Conservation (phyloP, 2,888 invertebrate species). For the Phalangium opilio region DNA sequence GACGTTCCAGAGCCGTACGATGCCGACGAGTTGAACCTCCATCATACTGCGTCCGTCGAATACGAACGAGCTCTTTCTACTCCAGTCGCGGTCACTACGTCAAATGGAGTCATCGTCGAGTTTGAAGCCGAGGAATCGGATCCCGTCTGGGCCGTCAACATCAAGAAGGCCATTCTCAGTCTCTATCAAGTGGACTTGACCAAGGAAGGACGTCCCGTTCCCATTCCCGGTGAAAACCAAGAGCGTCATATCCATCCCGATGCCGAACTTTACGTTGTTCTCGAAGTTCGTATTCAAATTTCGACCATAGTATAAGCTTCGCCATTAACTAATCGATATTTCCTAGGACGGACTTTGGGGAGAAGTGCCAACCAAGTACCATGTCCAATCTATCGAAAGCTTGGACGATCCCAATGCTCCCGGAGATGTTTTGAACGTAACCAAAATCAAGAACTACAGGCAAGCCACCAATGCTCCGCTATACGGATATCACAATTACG, state of each 20-base stretch:
- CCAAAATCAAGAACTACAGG: conserved; percentile 17
- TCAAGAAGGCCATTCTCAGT: conserved; percentile 29
- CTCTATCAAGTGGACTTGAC: conserved; percentile 26
- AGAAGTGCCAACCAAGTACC: not conserved
- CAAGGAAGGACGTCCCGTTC: not conserved
- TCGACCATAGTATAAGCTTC: too few relatives aligned
- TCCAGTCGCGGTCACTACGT: too few relatives aligned
- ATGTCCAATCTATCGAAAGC: not conserved
- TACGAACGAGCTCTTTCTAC: too few relatives aligned
- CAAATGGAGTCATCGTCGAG: not conserved
- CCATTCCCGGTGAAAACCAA: too few relatives aligned
- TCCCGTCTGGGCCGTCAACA: conserved; percentile 29
- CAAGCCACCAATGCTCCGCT: conserved; percentile 22
- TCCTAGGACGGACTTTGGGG: not conserved
- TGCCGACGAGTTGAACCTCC: too few relatives aligned
- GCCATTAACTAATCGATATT: too few relatives aligned
- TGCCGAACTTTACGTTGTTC: too few relatives aligned
- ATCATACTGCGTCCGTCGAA: too few relatives aligned
- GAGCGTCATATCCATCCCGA: too few relatives aligned
- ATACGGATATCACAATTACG: conserved; percentile 18
- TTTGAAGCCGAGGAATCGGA: conserved; percentile 25
- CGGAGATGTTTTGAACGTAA: conserved; percentile 12
- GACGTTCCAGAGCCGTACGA: too few relatives aligned
- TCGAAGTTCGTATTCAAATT: too few relatives aligned
- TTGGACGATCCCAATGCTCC: too few relatives aligned